phyloP scores from a whole-genome alignment of 2,113 vertebrate species.

The Geothlypis trichas region DNA sequence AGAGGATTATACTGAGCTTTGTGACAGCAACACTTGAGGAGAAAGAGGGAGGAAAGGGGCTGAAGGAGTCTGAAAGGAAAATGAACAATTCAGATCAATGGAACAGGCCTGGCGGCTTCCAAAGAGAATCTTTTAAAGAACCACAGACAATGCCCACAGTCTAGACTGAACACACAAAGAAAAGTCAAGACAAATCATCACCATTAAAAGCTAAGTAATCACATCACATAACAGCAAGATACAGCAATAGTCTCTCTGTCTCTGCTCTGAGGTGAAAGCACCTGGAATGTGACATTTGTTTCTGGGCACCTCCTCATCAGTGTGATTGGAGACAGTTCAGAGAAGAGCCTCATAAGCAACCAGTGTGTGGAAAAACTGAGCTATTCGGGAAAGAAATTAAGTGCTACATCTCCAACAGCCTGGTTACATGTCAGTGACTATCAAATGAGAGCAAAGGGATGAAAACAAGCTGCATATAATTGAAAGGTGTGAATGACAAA shows the following conservation, averaged over 20 bases:
- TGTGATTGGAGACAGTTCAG: not conserved
- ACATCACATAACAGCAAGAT: conserved; percentile 15
- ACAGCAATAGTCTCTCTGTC: not conserved
- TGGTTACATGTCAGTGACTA: not conserved
- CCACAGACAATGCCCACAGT: conserved; percentile 63
- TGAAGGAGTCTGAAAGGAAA: conserved; percentile 27
- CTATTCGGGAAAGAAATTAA: not conserved
- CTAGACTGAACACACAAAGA: conserved; percentile 60
- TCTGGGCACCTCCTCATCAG: conserved; percentile 21
- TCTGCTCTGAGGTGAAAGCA: conserved; percentile 40
- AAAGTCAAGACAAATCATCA: conserved; percentile 52
- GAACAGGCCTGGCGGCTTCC: conserved; percentile 32
- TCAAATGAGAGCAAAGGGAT: not conserved
- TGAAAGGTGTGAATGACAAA: not conserved
- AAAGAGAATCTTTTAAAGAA: conserved; percentile 38
- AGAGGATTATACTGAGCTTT: not conserved
- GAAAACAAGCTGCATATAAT: not conserved
- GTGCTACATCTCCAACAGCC: not conserved
- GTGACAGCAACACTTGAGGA: not conserved
- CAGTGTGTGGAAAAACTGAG: conserved; percentile 2
- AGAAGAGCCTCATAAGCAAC: not conserved
- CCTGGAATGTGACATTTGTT: conserved; percentile 43
- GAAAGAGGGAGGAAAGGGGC: conserved; percentile 34
- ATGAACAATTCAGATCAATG: conserved; percentile 54
- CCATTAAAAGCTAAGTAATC: conserved; percentile 56